Conservation (phyloP, 2,888 invertebrate species). For the Parthenolecanium corni region DNA sequence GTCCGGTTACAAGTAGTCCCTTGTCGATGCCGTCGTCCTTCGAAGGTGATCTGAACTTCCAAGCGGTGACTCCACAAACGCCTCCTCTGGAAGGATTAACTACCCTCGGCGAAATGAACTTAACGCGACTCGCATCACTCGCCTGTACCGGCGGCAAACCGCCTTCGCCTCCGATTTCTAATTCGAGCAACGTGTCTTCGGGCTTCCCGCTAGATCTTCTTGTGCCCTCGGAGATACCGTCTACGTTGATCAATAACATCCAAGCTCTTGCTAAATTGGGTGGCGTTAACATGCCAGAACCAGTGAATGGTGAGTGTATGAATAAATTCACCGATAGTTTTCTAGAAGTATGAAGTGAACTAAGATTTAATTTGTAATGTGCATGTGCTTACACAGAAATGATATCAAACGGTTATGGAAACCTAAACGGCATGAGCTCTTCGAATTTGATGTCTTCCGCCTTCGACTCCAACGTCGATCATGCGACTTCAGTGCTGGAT, state of each 20-base stretch:
- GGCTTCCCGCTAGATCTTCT: constrained; percentile 68
- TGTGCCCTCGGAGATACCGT: constrained; percentile 55
- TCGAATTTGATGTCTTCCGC: background rate
- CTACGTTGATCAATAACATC: constrained; percentile 66
- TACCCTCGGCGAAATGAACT: constrained; percentile 75
- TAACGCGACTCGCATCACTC: constrained; percentile 70
- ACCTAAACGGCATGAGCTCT: constrained; percentile 1
- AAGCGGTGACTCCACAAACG: constrained; percentile 37
- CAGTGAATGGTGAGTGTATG: constrained; percentile 37
- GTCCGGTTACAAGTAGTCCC: constrained; percentile 54
- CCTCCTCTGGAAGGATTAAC: constrained; percentile 42
- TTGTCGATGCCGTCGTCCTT: constrained; percentile 65
- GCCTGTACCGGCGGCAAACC: constrained; percentile 46
- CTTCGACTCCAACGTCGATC: constrained; percentile 12
- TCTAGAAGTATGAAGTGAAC: too few relatives aligned
- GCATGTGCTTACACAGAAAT: background rate
- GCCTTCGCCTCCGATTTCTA: constrained; percentile 42
- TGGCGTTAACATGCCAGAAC: constrained; percentile 42
- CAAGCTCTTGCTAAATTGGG: constrained; percentile 82
- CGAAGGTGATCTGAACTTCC: constrained; percentile 52
- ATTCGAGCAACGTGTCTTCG: constrained; percentile 37
- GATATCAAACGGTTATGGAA: constrained; percentile 9
- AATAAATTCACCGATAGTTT: background rate
- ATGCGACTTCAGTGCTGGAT: constrained; percentile 15
- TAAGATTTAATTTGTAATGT: background rate